A percentile compares a stretch with the other conserved stretches of the same genome.
These are phyloP conservation scores for Eilema caniola DNA, from an alignment of 2,888 invertebrate genomes.

Conservation along the genomic window DNA sequence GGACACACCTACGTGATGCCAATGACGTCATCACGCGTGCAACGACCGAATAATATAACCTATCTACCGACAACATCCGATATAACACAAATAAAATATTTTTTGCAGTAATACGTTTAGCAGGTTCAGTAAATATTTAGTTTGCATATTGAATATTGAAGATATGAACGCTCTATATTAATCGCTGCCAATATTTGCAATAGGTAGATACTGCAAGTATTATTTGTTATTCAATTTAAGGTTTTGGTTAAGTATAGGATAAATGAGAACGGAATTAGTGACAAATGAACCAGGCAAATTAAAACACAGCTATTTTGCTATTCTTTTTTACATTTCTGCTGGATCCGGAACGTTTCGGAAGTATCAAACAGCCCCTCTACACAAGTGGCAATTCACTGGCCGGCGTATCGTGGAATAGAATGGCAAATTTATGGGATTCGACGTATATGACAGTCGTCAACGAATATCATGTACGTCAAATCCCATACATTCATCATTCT, in stretches of 20 bases:
- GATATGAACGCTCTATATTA: constrained; percentile 10
- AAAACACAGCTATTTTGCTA: too few relatives aligned
- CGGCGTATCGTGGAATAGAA: too few relatives aligned
- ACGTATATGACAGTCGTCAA: too few relatives aligned
- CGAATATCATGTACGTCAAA: too few relatives aligned
- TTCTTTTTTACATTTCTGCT: too few relatives aligned
- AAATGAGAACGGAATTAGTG: too few relatives aligned
- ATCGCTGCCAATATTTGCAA: background rate
- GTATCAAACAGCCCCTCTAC: too few relatives aligned
- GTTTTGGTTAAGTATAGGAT: background rate
- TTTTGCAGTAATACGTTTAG: constrained; percentile 4
- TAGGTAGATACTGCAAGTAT: background rate
- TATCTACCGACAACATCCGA: constrained; percentile 10
- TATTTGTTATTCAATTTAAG: background rate
- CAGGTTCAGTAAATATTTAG: constrained; percentile 16
- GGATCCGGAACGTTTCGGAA: too few relatives aligned
- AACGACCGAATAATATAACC: constrained; percentile 13
- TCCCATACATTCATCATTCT: too few relatives aligned
- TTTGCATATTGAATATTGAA: constrained; percentile 8
- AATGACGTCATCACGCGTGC: background rate
- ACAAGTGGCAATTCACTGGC: too few relatives aligned
- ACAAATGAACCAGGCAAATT: too few relatives aligned
- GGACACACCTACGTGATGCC: background rate
- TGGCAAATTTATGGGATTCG: too few relatives aligned
- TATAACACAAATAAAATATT: constrained; percentile 8